phyloP scores from a whole-genome alignment of 1,140 invertebrate genomes.

The Papilio polyxenes region DNA sequence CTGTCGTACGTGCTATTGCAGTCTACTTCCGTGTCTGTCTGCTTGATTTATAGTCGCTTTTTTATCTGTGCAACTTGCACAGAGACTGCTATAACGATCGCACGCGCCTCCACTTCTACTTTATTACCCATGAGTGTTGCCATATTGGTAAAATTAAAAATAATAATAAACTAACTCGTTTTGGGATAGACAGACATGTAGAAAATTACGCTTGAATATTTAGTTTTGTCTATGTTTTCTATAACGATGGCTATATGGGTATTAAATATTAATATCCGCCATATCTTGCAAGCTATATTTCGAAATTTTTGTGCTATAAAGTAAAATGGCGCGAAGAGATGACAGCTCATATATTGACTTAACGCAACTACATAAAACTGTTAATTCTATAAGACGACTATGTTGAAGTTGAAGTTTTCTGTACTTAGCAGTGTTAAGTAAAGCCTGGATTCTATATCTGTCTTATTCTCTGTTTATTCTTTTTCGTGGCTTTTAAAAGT shows the following conservation, averaged over 20 bases:
- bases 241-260: background rate
- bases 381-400: too few species aligned
- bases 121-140: background rate
- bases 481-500: background rate
- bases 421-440: too few species aligned
- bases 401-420: too few species aligned
- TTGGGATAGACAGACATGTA: background rate
- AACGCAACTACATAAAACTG: too few species aligned
- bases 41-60: conserved; percentile 39
- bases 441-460: background rate
- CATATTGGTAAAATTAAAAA: background rate
- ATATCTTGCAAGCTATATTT: background rate
- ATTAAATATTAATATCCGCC: background rate
- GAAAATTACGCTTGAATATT: background rate
- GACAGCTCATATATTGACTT: too few species aligned
- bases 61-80: conserved; percentile 24
- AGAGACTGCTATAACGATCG: background rate
- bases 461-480: background rate
- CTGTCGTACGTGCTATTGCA: background rate
- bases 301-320: background rate
- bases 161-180: background rate
- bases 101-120: background rate
- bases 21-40: background rate
- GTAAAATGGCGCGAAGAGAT: background rate
- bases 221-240: background rate